Percentiles rank a stretch among this genome's conserved stretches.
phyloP scores from a whole-genome alignment of 2,797 vertebrate genomes.

The Lepus townsendii region DNA sequence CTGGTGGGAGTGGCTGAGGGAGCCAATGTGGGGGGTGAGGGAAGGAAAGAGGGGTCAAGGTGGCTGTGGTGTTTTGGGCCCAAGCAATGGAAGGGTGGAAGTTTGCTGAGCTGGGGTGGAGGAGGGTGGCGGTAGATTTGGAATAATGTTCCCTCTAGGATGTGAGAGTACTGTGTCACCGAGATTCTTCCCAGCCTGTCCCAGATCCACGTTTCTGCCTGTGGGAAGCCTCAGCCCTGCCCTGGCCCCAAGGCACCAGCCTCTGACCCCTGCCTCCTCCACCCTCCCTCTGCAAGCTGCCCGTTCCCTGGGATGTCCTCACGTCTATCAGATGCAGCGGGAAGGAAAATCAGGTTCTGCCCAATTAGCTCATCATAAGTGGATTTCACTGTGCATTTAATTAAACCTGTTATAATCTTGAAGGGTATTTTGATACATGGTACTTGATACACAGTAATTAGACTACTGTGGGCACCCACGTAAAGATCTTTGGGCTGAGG shows the following conservation, averaged over 20 bases:
- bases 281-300: neutral
- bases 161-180: fast-evolving
- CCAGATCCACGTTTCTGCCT: neutral
- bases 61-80: neutral
- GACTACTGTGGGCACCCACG: constrained; percentile 69
- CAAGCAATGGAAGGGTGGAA: neutral
- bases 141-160: neutral
- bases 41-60: neutral
- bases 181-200: neutral
- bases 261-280: constrained; percentile 30
- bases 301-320: constrained; percentile 61
- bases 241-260: neutral
- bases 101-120: neutral
- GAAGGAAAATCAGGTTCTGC: constrained; percentile 83
- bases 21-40: neutral
- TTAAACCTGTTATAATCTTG: constrained; percentile 83
- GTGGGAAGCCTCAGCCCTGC: neutral
- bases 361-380: constrained; percentile 84
- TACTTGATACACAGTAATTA: constrained; percentile 82
- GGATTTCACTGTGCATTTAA: constrained; percentile 84
- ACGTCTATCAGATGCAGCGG: constrained; percentile 65
- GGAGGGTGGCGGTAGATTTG: neutral
- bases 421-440: constrained; percentile 85
- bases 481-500: constrained; percentile 78
- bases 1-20: neutral